These are phyloP conservation scores for Arctocebus calabarensis DNA, from an alignment of 2,797 vertebrate genomes.

Conservation along the genomic window DNA sequence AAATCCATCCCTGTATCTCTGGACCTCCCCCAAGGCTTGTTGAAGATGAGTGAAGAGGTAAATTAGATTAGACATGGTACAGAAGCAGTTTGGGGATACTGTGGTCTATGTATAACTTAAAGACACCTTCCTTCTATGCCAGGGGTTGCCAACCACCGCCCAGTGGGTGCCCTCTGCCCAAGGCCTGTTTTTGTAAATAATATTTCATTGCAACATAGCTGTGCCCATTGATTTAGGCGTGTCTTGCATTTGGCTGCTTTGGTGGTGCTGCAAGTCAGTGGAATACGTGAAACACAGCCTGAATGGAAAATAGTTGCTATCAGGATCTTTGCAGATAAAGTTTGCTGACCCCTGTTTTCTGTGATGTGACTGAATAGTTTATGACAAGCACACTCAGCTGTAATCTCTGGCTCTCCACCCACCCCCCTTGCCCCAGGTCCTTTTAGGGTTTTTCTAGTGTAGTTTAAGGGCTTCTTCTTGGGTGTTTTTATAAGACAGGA, in stretches of 20 bases:
- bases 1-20: neutral
- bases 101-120: neutral
- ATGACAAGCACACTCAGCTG: neutral
- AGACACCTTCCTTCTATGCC: neutral
- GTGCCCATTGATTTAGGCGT: rapidly evolving
- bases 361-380: no score
- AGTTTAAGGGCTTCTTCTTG: neutral
- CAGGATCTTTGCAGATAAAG: neutral
- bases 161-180: neutral
- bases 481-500: slow-evolving; percentile 7
- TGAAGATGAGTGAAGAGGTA: neutral
- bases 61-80: neutral
- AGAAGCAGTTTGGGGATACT: neutral
- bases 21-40: neutral
- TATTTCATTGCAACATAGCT: neutral
- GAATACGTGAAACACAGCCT: neutral
- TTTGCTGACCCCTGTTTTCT: neutral
- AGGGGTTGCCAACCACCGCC: neutral
- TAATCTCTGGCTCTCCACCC: rapidly evolving
- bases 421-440: rapidly evolving
- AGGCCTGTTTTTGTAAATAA: neutral
- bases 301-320: rapidly evolving
- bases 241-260: neutral
- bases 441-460: neutral
- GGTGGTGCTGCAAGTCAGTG: neutral